Base-by-base conservation (phyloP, 1,140 invertebrate species). In the Rhyzopertha dominica region DNA sequence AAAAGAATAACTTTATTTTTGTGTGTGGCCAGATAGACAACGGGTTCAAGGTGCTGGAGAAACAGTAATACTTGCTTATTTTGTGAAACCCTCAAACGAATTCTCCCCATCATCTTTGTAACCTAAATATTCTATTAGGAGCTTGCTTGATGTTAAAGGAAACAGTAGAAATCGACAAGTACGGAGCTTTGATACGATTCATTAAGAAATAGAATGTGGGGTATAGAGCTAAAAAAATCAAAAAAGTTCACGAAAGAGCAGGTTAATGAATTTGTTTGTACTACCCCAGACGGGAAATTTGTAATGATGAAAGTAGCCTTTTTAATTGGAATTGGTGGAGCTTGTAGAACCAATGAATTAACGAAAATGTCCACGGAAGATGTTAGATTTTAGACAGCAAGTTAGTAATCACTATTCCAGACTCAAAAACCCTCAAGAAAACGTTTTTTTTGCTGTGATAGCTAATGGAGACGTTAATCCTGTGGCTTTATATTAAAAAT, bases 291-390 rank as follows among this genome's bases (percentile, higher is more conserved):
- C 24, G 24, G n/a, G 24, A 26, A 26, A n/a, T 26, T 26, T 26
- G 7, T 26, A 26, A 8, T 26, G 24, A 26, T 26, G 24, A 26
- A 26, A 26, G 24, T 26, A n/a, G 24, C 24, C n/a, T 30, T 30
- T 30, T 30, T 30, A 10, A 30, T 30, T 30, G 28, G 28, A 30
- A 30, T 30, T 30, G 28, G 28, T 13, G 28, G 28, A 30, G 28
- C 28, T 16, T 30, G 28, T 10, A n/a, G 4, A 30, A 4, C 10
- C 10, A 30, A 30, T 26, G 24, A 26, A 26, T 26, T 26, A 26
- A n/a, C 24, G 24, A 26, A 26, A n/a, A 26, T n/a, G 24, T 8
- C 24, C 24, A 26, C 24, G 24, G 24, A 26, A 8, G 24, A 26
- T 26, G 24, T 26, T 26, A 26, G 12, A 16, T 30, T 30, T 30